Conservation (phyloP, 64 coral and sea anemone genomes). For the Stichodactyla helianthus region DNA sequence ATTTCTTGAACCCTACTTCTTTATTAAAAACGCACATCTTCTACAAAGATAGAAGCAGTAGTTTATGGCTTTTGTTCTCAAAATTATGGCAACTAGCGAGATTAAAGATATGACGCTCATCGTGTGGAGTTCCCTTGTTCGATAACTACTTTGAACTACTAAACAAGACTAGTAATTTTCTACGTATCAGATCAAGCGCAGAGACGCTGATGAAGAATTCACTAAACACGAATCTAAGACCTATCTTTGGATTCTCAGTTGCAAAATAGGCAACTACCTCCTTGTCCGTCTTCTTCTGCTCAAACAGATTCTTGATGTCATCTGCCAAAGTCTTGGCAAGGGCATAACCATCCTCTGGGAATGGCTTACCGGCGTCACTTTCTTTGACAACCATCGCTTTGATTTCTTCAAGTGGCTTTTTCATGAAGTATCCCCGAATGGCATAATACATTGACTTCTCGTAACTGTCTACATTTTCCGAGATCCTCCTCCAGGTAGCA, state of each 20-base stretch:
- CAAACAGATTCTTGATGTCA: slow-evolving; percentile 23
- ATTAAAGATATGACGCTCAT: no score
- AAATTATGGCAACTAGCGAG: no score
- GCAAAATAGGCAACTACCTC: slow-evolving; percentile 44
- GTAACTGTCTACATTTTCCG: slow-evolving; percentile 26
- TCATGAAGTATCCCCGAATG: slow-evolving; percentile 37
- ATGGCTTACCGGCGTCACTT: slow-evolving; percentile 15
- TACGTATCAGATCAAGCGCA: slow-evolving; percentile 1
- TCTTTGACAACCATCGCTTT: slow-evolving; percentile 28
- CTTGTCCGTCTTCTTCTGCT: slow-evolving; percentile 37
- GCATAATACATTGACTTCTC: slow-evolving; percentile 33
- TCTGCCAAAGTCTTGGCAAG: slow-evolving; percentile 37
- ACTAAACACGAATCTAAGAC: slow-evolving; percentile 36
- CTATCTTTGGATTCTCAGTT: slow-evolving; percentile 8
- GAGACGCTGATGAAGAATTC: slow-evolving; percentile 41
- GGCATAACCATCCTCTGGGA: slow-evolving; percentile 36
- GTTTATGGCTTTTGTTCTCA: no score
- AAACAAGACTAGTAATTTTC: no score
- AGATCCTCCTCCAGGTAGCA: slow-evolving; percentile 32
- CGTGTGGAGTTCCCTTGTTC: no score
- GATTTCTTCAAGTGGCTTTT: slow-evolving; percentile 17
- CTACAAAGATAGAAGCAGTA: no score
- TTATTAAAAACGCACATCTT: no score
- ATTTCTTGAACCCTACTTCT: no score
- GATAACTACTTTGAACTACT: no score